These are phyloP conservation scores for Onychomys arenicola DNA, from an alignment of 2,797 vertebrate genomes.

Conservation along the genomic window DNA sequence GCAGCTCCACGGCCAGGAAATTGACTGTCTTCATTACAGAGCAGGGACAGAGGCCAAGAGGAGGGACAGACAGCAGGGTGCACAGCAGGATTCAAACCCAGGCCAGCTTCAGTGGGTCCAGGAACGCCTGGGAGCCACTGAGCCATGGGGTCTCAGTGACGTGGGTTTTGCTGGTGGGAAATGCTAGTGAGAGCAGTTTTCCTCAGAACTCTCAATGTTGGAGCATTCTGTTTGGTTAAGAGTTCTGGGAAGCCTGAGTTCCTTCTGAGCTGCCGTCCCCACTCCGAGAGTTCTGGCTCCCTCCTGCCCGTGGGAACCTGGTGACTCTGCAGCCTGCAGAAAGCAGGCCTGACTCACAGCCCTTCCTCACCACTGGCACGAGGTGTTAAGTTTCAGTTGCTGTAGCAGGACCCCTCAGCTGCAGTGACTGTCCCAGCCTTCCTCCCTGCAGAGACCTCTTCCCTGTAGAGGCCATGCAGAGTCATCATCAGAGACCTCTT, in stretches of 20 bases:
- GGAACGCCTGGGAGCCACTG: not conserved
- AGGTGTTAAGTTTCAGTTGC: not conserved
- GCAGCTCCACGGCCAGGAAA: not conserved
- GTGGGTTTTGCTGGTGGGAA: not conserved
- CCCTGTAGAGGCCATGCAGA: not conserved
- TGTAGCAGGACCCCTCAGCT: not conserved
- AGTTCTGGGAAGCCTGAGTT: slow-evolving; percentile 59
- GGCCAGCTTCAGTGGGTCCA: not conserved
- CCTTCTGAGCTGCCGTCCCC: not conserved
- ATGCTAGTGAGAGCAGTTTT: not conserved
- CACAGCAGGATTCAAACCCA: not conserved
- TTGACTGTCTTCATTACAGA: not conserved
- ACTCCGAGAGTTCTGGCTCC: not conserved
- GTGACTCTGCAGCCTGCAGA: not conserved
- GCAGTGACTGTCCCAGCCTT: not conserved
- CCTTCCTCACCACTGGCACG: not conserved
- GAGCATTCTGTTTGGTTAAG: not conserved
- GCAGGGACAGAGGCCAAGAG: not conserved
- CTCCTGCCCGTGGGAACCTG: not conserved
- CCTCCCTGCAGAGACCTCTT: not conserved
- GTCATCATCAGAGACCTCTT: not conserved
- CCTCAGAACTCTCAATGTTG: not conserved
- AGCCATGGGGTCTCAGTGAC: not conserved
- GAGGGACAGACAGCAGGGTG: not conserved
- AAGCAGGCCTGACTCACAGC: slow-evolving; percentile 36